Percentiles rank a stretch among this genome's conserved stretches.
Conservation (phyloP, 2,113 vertebrate genomes). For the Pseudorasbora parva region DNA sequence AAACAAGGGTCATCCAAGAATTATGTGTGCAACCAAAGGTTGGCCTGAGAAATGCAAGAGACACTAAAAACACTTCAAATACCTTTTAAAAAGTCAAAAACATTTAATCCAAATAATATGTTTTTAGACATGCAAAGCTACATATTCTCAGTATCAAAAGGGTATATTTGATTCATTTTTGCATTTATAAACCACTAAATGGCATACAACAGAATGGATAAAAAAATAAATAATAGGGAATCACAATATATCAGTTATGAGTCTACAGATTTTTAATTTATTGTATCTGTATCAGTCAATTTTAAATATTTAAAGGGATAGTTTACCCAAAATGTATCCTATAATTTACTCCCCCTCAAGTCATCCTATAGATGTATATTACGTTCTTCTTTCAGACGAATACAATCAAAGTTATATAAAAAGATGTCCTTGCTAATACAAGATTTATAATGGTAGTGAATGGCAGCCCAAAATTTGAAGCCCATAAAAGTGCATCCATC, state of each 20-base stretch:
- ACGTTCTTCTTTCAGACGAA: too few species aligned
- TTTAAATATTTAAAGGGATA: neutral
- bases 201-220: neutral
- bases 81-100: neutral
- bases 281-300: neutral
- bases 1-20: slow-evolving; percentile 1
- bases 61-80: neutral
- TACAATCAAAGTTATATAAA: too few species aligned
- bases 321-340: too few species aligned
- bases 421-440: too few species aligned
- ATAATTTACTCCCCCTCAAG: too few species aligned
- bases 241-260: neutral
- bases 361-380: too few species aligned
- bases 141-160: neutral
- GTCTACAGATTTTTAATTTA: neutral
- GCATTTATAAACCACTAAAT: neutral
- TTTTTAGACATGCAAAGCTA: too few species aligned
- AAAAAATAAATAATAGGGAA: too few species aligned
- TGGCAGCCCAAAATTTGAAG: too few species aligned
- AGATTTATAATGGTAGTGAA: too few species aligned
- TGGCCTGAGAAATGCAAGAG: neutral
- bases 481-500: too few species aligned
- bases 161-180: neutral
- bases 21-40: slow-evolving; percentile 11
- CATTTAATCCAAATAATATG: neutral